Conservation (phyloP, 2,888 invertebrate species). For the Psylliodes chrysocephalus region DNA sequence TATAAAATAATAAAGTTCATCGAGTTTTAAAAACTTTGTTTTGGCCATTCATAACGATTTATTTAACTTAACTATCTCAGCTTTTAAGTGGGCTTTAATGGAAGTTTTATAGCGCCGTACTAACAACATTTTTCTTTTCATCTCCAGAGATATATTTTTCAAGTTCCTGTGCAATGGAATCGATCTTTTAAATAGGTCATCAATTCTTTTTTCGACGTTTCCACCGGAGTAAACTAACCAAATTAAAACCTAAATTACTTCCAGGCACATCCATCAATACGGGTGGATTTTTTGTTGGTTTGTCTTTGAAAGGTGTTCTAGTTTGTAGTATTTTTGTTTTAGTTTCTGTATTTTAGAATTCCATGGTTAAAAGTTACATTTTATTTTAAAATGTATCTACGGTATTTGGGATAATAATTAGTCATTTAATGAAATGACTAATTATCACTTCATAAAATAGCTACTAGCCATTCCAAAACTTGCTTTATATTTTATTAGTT, state of each 20-base stretch:
- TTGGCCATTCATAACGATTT: conserved; percentile 5
- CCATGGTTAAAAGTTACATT: no score
- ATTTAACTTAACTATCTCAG: background rate
- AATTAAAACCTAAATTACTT: conserved; percentile 39
- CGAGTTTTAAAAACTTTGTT: conserved; percentile 6
- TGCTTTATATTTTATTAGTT: no score
- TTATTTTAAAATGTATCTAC: no score
- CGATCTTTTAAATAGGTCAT: conserved; percentile 40
- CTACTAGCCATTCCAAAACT: no score
- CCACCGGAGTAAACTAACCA: conserved; percentile 34
- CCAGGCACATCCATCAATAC: conserved; percentile 37
- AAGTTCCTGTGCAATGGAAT: conserved; percentile 15
- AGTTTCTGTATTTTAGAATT: no score
- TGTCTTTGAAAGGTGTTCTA: background rate
- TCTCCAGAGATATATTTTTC: conserved; percentile 14
- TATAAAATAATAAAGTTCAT: conserved; percentile 8
- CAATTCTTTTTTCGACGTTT: conserved; percentile 38
- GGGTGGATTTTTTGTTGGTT: conserved; percentile 16
- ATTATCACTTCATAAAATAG: no score
- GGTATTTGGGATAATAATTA: no score
- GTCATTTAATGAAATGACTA: no score
- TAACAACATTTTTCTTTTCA: conserved; percentile 17
- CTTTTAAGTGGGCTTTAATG: conserved; percentile 12
- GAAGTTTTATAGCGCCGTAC: conserved; percentile 8
- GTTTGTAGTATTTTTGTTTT: no score